A percentile compares a stretch with the other conserved stretches of the same genome.
Evolutionary conservation across 2,113 vertebrate genomes (phyloP).

Genomic region (Pluvianellus socialis): DNA sequence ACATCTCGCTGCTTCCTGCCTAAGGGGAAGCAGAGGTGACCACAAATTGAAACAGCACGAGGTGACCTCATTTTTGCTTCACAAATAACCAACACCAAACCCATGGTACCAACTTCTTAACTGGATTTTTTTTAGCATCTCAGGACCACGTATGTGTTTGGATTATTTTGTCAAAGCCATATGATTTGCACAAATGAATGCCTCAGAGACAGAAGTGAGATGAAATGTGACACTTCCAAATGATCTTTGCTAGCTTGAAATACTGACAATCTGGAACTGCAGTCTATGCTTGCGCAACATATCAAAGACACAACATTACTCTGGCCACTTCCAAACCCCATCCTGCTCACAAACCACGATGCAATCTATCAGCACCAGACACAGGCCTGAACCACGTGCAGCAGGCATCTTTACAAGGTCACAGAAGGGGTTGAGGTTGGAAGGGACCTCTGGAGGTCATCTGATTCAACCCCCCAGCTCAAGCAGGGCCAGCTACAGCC

Average conservation of each 20-base stretch:
- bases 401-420: background rate
- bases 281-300: background rate
- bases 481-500: background rate
- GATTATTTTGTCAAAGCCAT: background rate
- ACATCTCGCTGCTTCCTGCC: background rate
- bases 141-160: rapidly evolving
- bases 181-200: background rate
- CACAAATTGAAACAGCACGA: background rate
- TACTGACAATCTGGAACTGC: background rate
- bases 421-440: background rate
- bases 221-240: background rate
- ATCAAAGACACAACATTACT: background rate
- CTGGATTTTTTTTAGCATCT: background rate
- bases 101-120: rapidly evolving
- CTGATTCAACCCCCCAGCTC: background rate
- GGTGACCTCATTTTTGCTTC: background rate
- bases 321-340: background rate
- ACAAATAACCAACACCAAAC: background rate
- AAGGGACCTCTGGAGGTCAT: background rate
- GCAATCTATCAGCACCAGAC: background rate
- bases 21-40: background rate
- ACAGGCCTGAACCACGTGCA: rapidly evolving
- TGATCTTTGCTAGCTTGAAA: background rate
- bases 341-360: background rate
- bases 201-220: background rate